phyloP scores from a whole-genome alignment of 1,140 invertebrate genomes.

The Dryas iulia region DNA sequence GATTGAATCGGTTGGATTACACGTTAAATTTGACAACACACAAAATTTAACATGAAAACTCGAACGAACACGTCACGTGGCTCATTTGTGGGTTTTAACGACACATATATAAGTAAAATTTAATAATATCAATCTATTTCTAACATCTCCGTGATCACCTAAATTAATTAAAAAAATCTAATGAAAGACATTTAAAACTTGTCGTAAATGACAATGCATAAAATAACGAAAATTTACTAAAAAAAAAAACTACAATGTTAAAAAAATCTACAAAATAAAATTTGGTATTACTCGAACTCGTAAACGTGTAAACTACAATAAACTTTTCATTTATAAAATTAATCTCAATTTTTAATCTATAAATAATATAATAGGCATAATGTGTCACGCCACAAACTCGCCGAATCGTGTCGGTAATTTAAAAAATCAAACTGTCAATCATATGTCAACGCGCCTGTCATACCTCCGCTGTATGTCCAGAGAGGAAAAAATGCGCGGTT shows the following conservation, averaged over 20 bases:
- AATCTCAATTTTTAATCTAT: not conserved
- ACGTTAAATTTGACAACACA: conserved; percentile 44
- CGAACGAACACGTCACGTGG: conserved; percentile 23
- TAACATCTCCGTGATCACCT: not conserved
- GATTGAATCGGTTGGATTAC: conserved; percentile 55
- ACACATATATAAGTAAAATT: not conserved
- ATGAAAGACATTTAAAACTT: no score
- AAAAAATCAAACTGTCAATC: conserved; percentile 18
- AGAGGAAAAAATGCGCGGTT: conserved; percentile 76
- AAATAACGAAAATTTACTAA: no score
- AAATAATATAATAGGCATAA: conserved; percentile 7
- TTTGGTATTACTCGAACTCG: no score
- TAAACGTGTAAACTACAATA: no score
- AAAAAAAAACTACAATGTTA: no score
- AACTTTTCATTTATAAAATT: no score
- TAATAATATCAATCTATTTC: not conserved
- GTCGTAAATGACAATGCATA: no score
- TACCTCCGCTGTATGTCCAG: conserved; percentile 77
- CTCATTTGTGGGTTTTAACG: conserved; percentile 26
- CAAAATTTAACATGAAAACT: conserved; percentile 35
- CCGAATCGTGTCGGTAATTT: conserved; percentile 13
- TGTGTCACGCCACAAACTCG: conserved; percentile 36
- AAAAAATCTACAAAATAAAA: no score
- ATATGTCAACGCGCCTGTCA: conserved; percentile 35
- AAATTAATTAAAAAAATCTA: not conserved